These are phyloP conservation scores for Gortyna flavago DNA, from an alignment of 2,888 invertebrate species.

Conservation along the genomic window DNA sequence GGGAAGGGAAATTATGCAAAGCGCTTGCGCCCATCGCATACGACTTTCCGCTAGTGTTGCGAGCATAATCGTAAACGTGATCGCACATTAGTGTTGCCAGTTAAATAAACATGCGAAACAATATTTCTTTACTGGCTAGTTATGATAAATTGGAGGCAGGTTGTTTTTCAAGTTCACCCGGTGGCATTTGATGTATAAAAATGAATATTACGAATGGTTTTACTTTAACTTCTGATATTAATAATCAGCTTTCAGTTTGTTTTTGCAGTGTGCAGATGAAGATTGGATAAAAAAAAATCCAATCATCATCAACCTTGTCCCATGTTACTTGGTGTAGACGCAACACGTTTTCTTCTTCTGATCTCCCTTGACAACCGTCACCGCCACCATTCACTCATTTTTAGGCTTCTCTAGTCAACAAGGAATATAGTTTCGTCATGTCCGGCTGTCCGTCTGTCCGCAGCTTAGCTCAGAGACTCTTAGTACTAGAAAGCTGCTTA, in stretches of 20 bases:
- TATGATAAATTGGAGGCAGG: conserved; percentile 44
- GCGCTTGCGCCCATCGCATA: conserved; percentile 58
- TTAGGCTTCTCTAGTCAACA: too few relatives aligned
- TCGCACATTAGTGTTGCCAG: conserved; percentile 81
- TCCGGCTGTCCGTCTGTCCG: too few relatives aligned
- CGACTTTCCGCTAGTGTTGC: conserved; percentile 67
- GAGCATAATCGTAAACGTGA: conserved; percentile 77
- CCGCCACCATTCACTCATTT: neutral
- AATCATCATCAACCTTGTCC: too few relatives aligned
- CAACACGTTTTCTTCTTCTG: neutral
- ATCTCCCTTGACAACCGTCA: neutral
- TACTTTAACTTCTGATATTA: neutral
- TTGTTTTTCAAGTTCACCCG: conserved; percentile 8
- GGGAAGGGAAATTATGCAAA: conserved; percentile 70
- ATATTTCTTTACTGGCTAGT: conserved; percentile 65
- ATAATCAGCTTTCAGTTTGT: too few relatives aligned
- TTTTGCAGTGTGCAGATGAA: too few relatives aligned
- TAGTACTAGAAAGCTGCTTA: too few relatives aligned
- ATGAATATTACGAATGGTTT: neutral
- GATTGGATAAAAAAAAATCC: too few relatives aligned
- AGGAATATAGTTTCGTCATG: too few relatives aligned
- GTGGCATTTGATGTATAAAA: neutral
- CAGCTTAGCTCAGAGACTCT: too few relatives aligned
- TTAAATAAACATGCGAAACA: conserved; percentile 78
- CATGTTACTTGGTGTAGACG: neutral